Conservation (phyloP, 1,140 invertebrate genomes). For the Calycopis cecrops region DNA sequence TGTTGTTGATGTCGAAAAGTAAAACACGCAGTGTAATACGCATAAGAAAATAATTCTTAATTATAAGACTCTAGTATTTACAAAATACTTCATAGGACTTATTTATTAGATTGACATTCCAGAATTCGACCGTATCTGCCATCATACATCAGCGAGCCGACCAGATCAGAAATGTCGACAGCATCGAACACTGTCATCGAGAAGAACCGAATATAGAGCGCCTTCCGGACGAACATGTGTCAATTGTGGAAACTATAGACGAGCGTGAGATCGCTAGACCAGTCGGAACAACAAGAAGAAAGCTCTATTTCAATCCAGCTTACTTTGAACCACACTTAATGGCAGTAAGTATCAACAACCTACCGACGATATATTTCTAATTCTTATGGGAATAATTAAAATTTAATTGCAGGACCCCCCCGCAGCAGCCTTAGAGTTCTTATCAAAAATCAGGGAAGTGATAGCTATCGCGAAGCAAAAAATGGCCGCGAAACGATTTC, state of each 20-base stretch:
- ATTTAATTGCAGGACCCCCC: constrained; percentile 83
- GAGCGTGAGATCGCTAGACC: constrained; percentile 79
- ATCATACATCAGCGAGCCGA: constrained; percentile 78
- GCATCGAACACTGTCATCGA: constrained; percentile 49
- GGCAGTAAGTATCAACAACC: constrained; percentile 76
- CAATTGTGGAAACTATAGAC: constrained; percentile 87
- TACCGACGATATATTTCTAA: not conserved
- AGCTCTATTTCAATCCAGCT: constrained; percentile 91
- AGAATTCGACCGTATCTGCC: constrained; percentile 80
- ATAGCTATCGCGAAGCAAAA: constrained; percentile 91
- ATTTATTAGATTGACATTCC: constrained; percentile 28
- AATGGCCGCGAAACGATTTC: constrained; percentile 87
- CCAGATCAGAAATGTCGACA: constrained; percentile 56
- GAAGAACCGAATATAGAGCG: constrained; percentile 80
- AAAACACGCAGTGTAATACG: no score
- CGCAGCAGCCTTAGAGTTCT: constrained; percentile 89
- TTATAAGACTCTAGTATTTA: no score
- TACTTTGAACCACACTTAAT: constrained; percentile 91
- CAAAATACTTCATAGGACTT: not conserved
- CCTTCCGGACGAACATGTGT: constrained; percentile 87
- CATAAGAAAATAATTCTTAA: no score
- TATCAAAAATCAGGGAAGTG: constrained; percentile 90
- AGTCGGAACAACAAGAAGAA: constrained; percentile 81
- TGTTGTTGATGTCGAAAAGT: no score
- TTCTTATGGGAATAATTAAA: not conserved